These are phyloP conservation scores for Helicoverpa zea DNA, from an alignment of 1,140 invertebrate species.

Conservation along the genomic window DNA sequence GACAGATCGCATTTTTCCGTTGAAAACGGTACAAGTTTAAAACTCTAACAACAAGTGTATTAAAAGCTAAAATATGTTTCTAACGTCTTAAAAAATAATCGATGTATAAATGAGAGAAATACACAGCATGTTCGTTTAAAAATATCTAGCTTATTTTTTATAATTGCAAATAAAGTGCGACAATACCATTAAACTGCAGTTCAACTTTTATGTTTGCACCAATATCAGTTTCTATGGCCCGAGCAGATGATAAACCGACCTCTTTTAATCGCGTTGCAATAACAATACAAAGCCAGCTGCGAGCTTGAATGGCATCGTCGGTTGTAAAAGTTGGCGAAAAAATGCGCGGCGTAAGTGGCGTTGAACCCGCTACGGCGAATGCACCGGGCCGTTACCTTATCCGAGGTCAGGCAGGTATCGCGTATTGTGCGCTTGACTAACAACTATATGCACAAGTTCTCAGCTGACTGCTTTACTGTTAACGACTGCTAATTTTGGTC, in stretches of 20 bases:
- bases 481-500: constrained; percentile 44
- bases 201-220: neutral
- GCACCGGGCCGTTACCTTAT: constrained; percentile 78
- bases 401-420: constrained; percentile 76
- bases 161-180: too few species aligned
- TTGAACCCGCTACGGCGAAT: constrained; percentile 76
- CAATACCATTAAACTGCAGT: neutral
- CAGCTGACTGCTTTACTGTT: constrained; percentile 60
- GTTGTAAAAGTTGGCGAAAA: constrained; percentile 76
- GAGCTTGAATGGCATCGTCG: constrained; percentile 55
- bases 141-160: neutral
- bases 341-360: constrained; percentile 65
- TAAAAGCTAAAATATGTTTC: too few species aligned
- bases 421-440: constrained; percentile 46
- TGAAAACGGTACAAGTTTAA: too few species aligned
- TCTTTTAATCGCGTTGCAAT: constrained; percentile 42
- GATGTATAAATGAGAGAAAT: too few species aligned
- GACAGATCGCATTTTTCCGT: too few species aligned
- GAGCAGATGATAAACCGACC: constrained; percentile 30
- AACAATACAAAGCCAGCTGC: constrained; percentile 32
- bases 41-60: too few species aligned
- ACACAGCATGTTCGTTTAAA: neutral
- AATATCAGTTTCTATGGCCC: constrained; percentile 2
- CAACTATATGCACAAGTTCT: constrained; percentile 62
- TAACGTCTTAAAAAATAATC: too few species aligned